These are phyloP conservation scores for Capreolus pygargus DNA, from an alignment of 2,113 vertebrate species.

Conservation along the genomic window DNA sequence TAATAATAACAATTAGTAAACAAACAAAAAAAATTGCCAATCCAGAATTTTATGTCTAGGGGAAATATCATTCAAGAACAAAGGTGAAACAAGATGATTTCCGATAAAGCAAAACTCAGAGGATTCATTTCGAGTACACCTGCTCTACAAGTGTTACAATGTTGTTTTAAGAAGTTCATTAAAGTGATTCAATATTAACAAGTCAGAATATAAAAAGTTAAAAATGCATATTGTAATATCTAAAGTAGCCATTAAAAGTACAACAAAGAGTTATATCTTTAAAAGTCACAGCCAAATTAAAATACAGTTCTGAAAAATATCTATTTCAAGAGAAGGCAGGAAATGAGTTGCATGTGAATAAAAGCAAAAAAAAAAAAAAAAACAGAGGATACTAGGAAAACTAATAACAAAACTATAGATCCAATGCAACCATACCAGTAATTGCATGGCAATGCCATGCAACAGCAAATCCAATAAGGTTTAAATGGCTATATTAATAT, in stretches of 20 bases:
- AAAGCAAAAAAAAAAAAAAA: background rate
- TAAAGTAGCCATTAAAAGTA: background rate
- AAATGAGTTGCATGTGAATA: background rate
- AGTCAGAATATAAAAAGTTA: background rate
- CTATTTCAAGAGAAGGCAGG: background rate
- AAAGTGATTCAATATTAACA: background rate
- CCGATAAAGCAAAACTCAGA: background rate
- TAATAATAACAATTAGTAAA: background rate
- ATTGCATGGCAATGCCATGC: background rate
- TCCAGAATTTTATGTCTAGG: background rate
- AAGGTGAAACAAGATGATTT: background rate
- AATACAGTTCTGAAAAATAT: background rate
- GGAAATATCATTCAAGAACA: background rate
- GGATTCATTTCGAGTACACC: background rate
- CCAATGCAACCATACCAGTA: background rate
- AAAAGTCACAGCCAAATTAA: background rate
- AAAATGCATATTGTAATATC: background rate
- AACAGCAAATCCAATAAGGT: background rate
- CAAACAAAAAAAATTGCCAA: background rate
- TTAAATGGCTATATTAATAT: background rate
- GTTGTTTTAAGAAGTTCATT: background rate
- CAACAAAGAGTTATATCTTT: background rate
- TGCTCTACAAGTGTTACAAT: background rate
- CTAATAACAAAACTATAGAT: background rate
- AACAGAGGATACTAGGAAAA: background rate